These are phyloP conservation scores for Nasonia giraulti DNA, from an alignment of 1,140 invertebrate genomes.

Conservation along the genomic window DNA sequence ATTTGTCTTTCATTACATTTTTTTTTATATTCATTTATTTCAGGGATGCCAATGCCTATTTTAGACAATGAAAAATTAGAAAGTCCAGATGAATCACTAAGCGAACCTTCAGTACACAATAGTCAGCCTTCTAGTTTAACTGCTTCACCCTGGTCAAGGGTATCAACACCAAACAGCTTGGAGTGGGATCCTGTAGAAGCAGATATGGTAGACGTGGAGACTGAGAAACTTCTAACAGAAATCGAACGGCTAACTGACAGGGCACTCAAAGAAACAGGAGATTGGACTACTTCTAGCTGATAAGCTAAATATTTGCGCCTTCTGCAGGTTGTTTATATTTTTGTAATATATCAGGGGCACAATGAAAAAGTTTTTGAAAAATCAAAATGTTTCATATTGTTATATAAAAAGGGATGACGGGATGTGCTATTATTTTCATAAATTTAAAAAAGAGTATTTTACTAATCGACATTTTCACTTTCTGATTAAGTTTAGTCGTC, in stretches of 20 bases:
- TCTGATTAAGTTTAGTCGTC: constrained; percentile 22
- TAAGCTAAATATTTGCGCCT: constrained; percentile 50
- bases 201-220: constrained; percentile 73
- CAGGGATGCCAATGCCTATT: constrained; percentile 59
- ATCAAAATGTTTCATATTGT: constrained; percentile 48
- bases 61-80: constrained; percentile 54
- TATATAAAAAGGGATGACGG: constrained; percentile 1
- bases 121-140: constrained; percentile 67
- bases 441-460: constrained; percentile 37
- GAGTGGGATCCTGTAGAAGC: constrained; percentile 77
- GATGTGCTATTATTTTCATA: constrained; percentile 52
- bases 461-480: constrained; percentile 45
- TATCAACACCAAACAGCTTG: constrained; percentile 75
- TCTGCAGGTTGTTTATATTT: constrained; percentile 34
- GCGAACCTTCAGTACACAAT: constrained; percentile 60
- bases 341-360: constrained; percentile 34
- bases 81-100: constrained; percentile 57
- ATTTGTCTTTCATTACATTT: too few relatives aligned
- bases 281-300: constrained; percentile 67
- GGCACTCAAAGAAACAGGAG: constrained; percentile 75
- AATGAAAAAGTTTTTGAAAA: constrained; percentile 44
- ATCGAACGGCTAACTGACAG: constrained; percentile 75
- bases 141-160: constrained; percentile 73
- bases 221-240: constrained; percentile 74
- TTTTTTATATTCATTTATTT: constrained; percentile 3